A percentile compares a stretch with the other conserved stretches of the same genome.
phyloP scores from a whole-genome alignment of 2,888 invertebrate species.

The Prosapia bicincta region DNA sequence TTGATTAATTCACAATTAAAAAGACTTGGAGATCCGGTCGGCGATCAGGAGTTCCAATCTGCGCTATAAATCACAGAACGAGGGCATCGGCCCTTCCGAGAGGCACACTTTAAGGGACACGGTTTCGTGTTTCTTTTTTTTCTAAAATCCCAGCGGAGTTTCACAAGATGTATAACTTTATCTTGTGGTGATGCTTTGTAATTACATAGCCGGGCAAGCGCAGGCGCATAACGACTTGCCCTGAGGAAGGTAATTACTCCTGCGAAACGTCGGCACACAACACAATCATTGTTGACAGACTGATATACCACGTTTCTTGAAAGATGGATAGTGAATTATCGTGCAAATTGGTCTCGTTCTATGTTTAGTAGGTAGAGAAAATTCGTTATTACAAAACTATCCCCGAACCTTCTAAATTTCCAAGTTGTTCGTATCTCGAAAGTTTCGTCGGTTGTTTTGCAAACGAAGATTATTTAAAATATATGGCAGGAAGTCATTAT shows the following conservation, averaged over 20 bases:
- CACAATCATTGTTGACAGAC: constrained; percentile 2
- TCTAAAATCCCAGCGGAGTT: background rate
- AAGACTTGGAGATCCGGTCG: background rate
- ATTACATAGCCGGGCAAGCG: background rate
- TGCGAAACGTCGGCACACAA: background rate
- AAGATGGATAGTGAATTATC: too few relatives aligned
- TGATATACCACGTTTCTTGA: background rate
- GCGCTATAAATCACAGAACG: background rate
- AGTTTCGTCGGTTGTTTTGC: too few relatives aligned
- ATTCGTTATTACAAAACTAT: too few relatives aligned
- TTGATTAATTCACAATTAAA: background rate
- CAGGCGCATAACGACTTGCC: background rate
- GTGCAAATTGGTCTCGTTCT: too few relatives aligned
- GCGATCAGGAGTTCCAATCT: background rate
- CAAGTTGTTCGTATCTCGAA: too few relatives aligned
- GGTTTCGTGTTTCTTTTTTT: background rate
- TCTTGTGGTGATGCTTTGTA: background rate
- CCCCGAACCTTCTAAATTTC: too few relatives aligned
- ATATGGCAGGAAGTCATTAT: too few relatives aligned
- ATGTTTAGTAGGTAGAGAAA: too few relatives aligned
- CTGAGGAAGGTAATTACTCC: background rate
- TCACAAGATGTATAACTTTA: background rate
- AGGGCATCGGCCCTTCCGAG: background rate
- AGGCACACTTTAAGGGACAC: background rate
- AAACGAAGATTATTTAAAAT: too few relatives aligned